These are phyloP conservation scores for Muscicapa adusta DNA, from an alignment of 2,113 vertebrate genomes.

Conservation along the genomic window DNA sequence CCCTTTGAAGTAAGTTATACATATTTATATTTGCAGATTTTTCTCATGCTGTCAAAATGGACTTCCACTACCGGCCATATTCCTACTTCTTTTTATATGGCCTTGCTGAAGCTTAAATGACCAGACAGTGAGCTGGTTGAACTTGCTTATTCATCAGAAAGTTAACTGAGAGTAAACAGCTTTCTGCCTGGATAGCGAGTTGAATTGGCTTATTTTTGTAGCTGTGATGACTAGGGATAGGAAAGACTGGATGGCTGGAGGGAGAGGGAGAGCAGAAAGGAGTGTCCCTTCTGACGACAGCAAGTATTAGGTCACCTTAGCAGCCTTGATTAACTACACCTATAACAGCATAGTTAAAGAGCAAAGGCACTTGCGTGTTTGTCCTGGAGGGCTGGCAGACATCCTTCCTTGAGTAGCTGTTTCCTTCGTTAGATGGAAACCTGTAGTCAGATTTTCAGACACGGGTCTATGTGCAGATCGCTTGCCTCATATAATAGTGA, in stretches of 20 bases:
- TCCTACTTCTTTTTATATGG: neutral
- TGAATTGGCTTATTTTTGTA: neutral
- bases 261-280: neutral
- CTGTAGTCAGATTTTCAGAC: neutral
- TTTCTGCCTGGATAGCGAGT: neutral
- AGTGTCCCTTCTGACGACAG: neutral
- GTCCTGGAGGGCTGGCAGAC: neutral
- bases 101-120: neutral
- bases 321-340: neutral
- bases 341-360: neutral
- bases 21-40: neutral
- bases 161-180: neutral
- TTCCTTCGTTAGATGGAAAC: constrained; percentile 41
- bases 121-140: rapidly evolving
- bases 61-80: neutral
- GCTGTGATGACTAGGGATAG: neutral
- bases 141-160: neutral
- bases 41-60: neutral
- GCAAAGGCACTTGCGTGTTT: neutral
- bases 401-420: neutral
- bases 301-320: neutral
- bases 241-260: neutral
- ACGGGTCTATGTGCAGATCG: neutral
- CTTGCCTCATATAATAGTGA: neutral
- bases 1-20: neutral